These are phyloP conservation scores for Macquaria ambigua DNA, from an alignment of 2,113 vertebrate species.

Conservation along the genomic window DNA sequence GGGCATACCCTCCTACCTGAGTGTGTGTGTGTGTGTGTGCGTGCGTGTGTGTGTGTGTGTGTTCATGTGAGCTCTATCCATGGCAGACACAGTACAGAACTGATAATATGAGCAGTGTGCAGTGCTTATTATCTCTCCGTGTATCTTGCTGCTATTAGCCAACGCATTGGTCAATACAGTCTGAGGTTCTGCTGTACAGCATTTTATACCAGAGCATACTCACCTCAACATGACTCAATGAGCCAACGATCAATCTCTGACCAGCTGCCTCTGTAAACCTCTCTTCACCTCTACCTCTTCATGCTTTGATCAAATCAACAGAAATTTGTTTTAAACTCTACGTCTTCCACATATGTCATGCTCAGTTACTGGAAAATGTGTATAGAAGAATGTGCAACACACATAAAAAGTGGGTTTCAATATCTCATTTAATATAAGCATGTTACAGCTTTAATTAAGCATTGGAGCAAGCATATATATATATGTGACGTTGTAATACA, in stretches of 20 bases:
- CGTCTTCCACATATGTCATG: neutral
- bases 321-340: no score
- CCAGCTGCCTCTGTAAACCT: no score
- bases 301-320: no score
- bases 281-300: no score
- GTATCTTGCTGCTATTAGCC: constrained; percentile 49
- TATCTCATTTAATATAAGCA: neutral
- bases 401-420: neutral
- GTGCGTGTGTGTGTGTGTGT: constrained; percentile 12
- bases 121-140: constrained; percentile 46
- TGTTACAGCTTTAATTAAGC: neutral
- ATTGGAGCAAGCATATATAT: neutral
- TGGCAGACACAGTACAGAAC: neutral
- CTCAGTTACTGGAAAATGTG: neutral
- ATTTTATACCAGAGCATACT: constrained; percentile 28
- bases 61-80: constrained; percentile 1
- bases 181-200: constrained; percentile 33
- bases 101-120: constrained; percentile 39
- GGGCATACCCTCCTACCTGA: neutral
- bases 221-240: constrained; percentile 9
- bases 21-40: constrained; percentile 10
- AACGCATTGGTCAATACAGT: constrained; percentile 46
- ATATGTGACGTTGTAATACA: neutral
- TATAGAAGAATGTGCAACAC: neutral
- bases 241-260: constrained; percentile 28